Evolutionary conservation across 2,888 invertebrate genomes (phyloP).

Genomic region (Hofmannophila pseudospretella): DNA sequence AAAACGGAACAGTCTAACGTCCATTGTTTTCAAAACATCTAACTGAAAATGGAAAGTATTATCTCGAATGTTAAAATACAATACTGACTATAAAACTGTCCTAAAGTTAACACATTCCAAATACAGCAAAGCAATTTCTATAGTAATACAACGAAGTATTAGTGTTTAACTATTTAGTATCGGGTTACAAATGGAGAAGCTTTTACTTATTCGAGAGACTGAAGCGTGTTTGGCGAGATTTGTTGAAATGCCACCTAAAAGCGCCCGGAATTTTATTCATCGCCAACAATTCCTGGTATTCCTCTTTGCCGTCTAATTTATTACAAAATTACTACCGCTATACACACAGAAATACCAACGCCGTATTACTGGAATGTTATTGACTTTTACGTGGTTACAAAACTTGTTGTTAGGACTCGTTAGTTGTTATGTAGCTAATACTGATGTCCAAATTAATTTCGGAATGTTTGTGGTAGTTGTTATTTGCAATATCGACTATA

Average conservation of each 20-base stretch:
- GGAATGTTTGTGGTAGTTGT: too few species aligned
- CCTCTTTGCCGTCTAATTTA: background rate
- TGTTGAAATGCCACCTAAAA: conserved; percentile 7
- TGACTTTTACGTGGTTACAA: background rate
- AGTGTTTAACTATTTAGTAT: background rate
- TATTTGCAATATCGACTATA: too few species aligned
- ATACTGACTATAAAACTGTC: background rate
- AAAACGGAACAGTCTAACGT: background rate
- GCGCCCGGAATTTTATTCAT: background rate
- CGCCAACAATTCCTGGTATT: background rate
- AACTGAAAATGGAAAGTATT: background rate
- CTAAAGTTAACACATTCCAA: background rate
- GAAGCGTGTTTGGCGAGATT: conserved; percentile 6
- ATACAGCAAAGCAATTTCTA: background rate
- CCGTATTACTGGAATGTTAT: background rate
- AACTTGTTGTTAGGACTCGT: too few species aligned
- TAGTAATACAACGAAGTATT: too few species aligned
- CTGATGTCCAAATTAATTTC: too few species aligned
- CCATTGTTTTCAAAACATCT: background rate
- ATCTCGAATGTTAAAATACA: background rate
- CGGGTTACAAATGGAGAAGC: conserved; percentile 5
- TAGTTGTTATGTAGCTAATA: background rate
- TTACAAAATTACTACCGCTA: background rate
- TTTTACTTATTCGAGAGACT: conserved; percentile 5
- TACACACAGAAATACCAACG: background rate